Evolutionary conservation across 2,113 vertebrate genomes (phyloP).

Genomic region (Limnothrissa miodon): DNA sequence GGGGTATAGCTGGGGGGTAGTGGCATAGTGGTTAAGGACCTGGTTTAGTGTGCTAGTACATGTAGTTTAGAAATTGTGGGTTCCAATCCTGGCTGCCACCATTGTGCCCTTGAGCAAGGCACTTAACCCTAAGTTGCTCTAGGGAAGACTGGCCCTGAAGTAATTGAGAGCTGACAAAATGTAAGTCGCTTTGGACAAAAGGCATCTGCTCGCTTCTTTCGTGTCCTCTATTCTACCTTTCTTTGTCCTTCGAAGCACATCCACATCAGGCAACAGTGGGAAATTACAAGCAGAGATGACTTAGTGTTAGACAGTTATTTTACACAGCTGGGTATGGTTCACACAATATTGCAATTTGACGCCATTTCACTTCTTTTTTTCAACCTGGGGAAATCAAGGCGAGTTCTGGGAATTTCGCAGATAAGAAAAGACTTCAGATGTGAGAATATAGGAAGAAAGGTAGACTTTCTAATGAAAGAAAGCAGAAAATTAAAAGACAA

Average conservation of each 20-base stretch:
- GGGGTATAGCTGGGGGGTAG: too few relatives aligned
- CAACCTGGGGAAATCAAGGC: not conserved
- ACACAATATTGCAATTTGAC: not conserved
- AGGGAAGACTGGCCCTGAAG: too few relatives aligned
- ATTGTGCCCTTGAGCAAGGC: too few relatives aligned
- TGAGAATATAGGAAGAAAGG: not conserved
- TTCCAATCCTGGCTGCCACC: too few relatives aligned
- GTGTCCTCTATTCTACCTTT: too few relatives aligned
- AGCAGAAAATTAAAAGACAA: not conserved
- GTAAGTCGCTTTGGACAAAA: too few relatives aligned
- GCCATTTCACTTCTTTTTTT: not conserved
- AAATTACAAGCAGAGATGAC: not conserved
- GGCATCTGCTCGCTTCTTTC: too few relatives aligned
- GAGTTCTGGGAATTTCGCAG: not conserved
- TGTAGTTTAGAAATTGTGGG: too few relatives aligned
- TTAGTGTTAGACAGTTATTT: not conserved
- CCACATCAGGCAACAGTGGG: not conserved
- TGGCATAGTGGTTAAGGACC: too few relatives aligned
- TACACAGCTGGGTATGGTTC: not conserved
- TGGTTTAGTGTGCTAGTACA: too few relatives aligned
- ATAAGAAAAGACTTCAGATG: not conserved
- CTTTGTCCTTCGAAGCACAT: not conserved
- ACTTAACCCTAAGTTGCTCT: too few relatives aligned
- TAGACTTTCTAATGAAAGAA: not conserved
- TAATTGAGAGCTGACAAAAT: too few relatives aligned